Percentiles rank a stretch among this genome's conserved stretches.
Conservation (phyloP, 2,113 vertebrate genomes). For the Dendropsophus ebraccatus region DNA sequence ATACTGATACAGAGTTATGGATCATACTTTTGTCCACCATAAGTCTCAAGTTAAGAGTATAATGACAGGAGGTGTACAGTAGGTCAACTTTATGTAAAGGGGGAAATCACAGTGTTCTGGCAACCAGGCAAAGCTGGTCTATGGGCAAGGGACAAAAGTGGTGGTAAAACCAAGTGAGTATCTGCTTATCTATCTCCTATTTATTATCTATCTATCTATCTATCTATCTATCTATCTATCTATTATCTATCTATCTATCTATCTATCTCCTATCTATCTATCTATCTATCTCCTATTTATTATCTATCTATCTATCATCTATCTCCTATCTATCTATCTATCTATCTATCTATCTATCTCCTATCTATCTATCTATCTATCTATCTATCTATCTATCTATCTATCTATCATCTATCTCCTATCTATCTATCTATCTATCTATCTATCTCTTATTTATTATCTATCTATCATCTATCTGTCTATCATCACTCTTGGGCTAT, state of each 20-base stretch:
- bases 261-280: not conserved
- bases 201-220: not conserved
- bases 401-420: not conserved
- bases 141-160: slow-evolving; percentile 51
- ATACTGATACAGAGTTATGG: too few species aligned
- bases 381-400: not conserved
- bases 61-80: too few species aligned
- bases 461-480: too few species aligned
- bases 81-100: not conserved
- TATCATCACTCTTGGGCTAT: too few species aligned
- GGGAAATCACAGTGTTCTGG: not conserved
- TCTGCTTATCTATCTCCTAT: not conserved
- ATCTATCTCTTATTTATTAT: too few species aligned
- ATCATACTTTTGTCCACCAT: too few species aligned
- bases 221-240: not conserved
- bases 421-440: not conserved
- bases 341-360: not conserved
- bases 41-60: too few species aligned
- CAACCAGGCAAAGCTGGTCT: slow-evolving; percentile 28
- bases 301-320: too few species aligned
- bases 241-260: not conserved
- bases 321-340: not conserved
- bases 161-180: slow-evolving; percentile 40
- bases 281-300: not conserved
- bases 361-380: not conserved